Base-by-base conservation (phyloP, 1,140 invertebrate genomes). In the Nephotettix cincticeps region DNA sequence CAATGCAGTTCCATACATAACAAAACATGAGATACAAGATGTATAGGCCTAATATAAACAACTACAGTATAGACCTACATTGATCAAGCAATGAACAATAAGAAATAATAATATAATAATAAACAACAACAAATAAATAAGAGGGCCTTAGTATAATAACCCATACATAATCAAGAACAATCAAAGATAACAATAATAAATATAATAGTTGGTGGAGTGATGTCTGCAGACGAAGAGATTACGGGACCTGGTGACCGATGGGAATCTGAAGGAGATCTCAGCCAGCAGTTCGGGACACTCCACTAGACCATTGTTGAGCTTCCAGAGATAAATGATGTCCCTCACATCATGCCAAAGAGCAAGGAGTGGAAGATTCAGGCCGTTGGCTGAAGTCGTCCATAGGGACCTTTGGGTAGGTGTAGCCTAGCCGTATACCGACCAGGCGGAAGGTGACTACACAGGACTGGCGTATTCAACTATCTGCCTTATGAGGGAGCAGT, bases 401-500 rank as follows among this genome's bases (percentile, higher is more conserved):
- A 51, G 4, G 21, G 3, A 51, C 47, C 3, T 51, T n/a, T n/a
- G 19, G n/a, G 21, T 51, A 51, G 3, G 4, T n/a, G n/a, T 51
- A 51, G 14, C 47, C 47, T 11, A 51, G n/a, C 13, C 36, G 47
- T 2, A 45, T 27, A 17, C 28, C 11, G n/a, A 45, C 40, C 11
- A 68, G 27, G 2, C 40, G 25, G 27, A 28, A 1, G 64, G 36
- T 1, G 23, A 27, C 51, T 13, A 28, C 11, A 58, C 28, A 40
- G 29, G 69, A 27, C 29, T 67, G 58, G 29, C 29, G 27, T 14
- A 70, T 28, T 32, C 30, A 27, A 40, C 4, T 19, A 19, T 2
- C 2, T 28, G 70, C 13, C 25, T 13, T 40, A 64, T 19, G 36
- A 71, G 70, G 2, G 64, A 14, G 28, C 43, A 43, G 69, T 36